Conservation (phyloP, 2,888 invertebrate genomes). For the Clunio marinus region DNA sequence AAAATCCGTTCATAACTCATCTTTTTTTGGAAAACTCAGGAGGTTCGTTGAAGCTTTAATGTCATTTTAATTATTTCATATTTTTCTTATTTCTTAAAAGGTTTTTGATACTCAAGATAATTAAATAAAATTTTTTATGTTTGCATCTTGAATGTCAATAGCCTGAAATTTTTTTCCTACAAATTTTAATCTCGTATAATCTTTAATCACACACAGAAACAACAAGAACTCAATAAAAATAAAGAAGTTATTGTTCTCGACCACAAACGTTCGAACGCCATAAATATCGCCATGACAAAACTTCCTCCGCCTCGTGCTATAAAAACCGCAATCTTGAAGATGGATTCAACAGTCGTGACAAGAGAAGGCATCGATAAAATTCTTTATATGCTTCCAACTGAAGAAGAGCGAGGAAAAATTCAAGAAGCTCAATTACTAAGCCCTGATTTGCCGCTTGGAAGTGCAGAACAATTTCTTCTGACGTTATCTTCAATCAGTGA, state of each 20-base stretch:
- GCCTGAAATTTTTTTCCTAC: background rate
- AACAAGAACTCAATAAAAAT: constrained; percentile 77
- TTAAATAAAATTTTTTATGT: no score
- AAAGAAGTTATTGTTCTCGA: constrained; percentile 92
- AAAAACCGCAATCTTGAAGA: constrained; percentile 97
- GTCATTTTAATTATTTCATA: no score
- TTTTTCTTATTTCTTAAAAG: no score
- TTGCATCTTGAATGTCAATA: no score
- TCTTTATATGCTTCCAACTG: constrained; percentile 93
- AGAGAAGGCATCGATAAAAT: constrained; percentile 98
- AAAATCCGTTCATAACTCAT: no score
- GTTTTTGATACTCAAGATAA: no score
- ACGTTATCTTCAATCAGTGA: constrained; percentile 94
- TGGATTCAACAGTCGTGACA: constrained; percentile 98
- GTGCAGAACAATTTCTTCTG: constrained; percentile 97
- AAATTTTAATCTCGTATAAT: background rate
- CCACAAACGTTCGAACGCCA: constrained; percentile 96
- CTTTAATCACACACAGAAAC: constrained; percentile 58
- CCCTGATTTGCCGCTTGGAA: constrained; percentile 53
- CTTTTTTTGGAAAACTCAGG: no score
- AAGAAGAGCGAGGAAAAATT: constrained; percentile 93
- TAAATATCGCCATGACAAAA: constrained; percentile 99
- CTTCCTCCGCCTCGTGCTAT: constrained; percentile 96
- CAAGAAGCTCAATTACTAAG: constrained; percentile 77
- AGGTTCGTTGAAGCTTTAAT: no score